Conservation (phyloP, 2,113 vertebrate species). For the Ursus arctos region DNA sequence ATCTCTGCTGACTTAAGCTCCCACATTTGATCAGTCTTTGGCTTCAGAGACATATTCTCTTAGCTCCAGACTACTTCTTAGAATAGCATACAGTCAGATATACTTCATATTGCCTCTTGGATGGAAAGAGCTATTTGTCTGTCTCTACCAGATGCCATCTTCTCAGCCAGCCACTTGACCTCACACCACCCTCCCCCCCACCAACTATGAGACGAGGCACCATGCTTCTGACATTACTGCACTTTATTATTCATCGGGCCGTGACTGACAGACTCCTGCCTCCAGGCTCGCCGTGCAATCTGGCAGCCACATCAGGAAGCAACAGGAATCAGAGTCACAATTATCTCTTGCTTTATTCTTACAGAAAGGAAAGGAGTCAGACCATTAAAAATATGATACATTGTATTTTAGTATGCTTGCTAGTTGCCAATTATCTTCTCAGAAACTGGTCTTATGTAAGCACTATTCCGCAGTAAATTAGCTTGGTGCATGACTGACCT, state of each 20-base stretch:
- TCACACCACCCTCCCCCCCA: neutral
- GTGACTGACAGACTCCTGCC: neutral
- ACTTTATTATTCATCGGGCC: neutral
- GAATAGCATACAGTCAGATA: neutral
- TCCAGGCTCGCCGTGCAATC: neutral
- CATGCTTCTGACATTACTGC: neutral
- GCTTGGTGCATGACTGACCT: slow-evolving; percentile 7
- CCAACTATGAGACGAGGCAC: neutral
- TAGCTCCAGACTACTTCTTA: neutral
- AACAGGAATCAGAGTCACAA: neutral
- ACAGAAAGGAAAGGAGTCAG: slow-evolving; percentile 57
- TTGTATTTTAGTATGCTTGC: neutral
- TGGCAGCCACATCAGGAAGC: slow-evolving; percentile 23
- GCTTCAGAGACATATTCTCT: neutral
- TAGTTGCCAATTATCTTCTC: slow-evolving; percentile 45
- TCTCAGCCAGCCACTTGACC: neutral
- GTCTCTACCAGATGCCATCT: neutral
- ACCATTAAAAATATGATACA: slow-evolving; percentile 31
- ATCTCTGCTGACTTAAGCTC: neutral
- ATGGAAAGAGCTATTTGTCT: neutral
- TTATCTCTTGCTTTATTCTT: slow-evolving; percentile 12
- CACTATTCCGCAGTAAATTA: slow-evolving; percentile 36
- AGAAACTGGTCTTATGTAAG: slow-evolving; percentile 47
- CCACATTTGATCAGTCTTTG: neutral
- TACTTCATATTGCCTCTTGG: neutral